Percentiles rank a stretch among this genome's conserved stretches.
phyloP scores from a whole-genome alignment of 2,797 vertebrate genomes.

The Schizopygopsis malacanthus region DNA sequence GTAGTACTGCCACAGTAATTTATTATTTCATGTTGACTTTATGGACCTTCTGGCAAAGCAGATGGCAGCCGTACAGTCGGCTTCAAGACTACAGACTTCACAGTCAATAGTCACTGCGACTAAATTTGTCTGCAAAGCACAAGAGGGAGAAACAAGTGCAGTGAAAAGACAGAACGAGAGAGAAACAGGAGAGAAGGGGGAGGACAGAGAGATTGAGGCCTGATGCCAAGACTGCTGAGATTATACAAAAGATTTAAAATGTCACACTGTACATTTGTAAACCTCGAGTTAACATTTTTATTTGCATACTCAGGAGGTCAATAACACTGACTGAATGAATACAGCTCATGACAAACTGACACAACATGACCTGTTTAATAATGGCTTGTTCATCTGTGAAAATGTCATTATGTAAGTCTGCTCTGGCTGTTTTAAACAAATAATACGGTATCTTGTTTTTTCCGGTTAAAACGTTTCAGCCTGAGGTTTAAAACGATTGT shows the following conservation, averaged over 20 bases:
- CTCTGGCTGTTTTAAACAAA: not conserved
- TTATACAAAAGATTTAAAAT: slow-evolving; percentile 15
- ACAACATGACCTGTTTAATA: slow-evolving; percentile 13
- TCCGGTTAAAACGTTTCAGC: too few relatives aligned
- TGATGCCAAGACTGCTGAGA: slow-evolving; percentile 7
- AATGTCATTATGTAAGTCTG: not conserved
- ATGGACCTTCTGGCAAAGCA: not conserved
- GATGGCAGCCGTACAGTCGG: not conserved
- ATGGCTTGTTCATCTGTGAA: not conserved
- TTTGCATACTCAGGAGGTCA: slow-evolving; percentile 17
- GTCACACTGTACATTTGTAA: slow-evolving; percentile 21
- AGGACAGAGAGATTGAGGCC: slow-evolving; percentile 4
- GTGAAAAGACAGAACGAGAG: not conserved
- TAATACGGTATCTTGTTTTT: not conserved
- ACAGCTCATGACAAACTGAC: not conserved
- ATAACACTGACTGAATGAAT: slow-evolving; percentile 7
- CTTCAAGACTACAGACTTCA: slow-evolving; percentile 16
- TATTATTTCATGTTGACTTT: slow-evolving; percentile 3
- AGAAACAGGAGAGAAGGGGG: not conserved
- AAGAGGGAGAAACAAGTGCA: slow-evolving; percentile 16
- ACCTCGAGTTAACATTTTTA: not conserved
- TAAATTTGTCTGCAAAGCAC: not conserved
- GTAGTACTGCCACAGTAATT: not conserved
- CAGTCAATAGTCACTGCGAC: slow-evolving; percentile 3
- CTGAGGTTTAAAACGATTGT: not conserved